Evolutionary conservation across 2,113 vertebrate species (phyloP).

Genomic region (Hypocryptadius cinnamomeus): DNA sequence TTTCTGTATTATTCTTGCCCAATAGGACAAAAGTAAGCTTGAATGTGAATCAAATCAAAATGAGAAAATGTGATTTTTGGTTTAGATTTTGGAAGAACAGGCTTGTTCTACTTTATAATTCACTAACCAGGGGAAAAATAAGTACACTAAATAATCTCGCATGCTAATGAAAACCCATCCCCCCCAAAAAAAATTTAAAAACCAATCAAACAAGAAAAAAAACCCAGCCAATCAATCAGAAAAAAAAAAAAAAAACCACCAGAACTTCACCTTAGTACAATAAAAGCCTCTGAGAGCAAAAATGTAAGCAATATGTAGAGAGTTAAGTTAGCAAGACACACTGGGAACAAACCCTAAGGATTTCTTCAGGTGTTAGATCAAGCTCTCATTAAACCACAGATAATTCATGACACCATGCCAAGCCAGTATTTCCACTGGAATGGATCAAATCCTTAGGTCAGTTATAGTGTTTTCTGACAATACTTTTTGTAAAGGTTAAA

Average conservation of each 20-base stretch:
- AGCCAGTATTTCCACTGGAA: background rate
- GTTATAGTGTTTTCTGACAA: background rate
- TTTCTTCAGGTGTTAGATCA: background rate
- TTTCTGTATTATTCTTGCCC: background rate
- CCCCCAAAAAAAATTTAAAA: no score
- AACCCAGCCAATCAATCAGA: no score
- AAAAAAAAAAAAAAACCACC: fast-evolving
- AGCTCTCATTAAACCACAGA: background rate
- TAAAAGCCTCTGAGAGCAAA: background rate
- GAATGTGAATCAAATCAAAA: background rate
- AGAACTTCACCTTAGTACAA: background rate
- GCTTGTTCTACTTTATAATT: background rate
- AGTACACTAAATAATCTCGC: background rate
- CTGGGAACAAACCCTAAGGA: background rate
- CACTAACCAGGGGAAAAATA: background rate
- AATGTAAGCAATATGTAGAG: background rate
- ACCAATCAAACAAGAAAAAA: background rate
- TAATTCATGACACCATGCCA: background rate
- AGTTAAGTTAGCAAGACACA: background rate
- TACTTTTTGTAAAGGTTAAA: background rate
- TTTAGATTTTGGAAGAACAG: background rate
- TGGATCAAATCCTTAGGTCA: background rate
- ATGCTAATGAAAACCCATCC: background rate
- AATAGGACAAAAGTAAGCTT: background rate
- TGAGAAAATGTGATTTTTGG: background rate